Evolutionary conservation across 2,797 vertebrate genomes (phyloP).

Genomic region (Chromobotia macracanthus): DNA sequence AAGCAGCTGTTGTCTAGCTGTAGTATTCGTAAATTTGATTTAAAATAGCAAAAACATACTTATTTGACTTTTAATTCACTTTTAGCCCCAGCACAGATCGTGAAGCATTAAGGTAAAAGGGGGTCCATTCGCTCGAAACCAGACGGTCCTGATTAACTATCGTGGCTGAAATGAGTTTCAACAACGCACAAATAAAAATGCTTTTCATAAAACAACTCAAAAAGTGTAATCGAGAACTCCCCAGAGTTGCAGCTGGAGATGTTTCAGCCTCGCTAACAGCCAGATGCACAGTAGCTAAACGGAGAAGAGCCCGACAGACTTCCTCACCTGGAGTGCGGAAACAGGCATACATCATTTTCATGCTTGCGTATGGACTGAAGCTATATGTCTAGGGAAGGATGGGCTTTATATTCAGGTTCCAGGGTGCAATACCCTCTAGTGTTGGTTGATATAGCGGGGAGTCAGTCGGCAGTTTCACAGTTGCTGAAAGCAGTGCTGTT

Average conservation of each 20-base stretch:
- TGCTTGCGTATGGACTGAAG: slow-evolving; percentile 72
- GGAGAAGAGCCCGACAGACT: slow-evolving; percentile 15
- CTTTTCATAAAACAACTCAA: slow-evolving; percentile 20
- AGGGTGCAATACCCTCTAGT: slow-evolving; percentile 64
- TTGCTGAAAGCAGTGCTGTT: slow-evolving; percentile 11
- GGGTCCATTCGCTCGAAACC: not conserved
- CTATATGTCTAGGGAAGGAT: slow-evolving; percentile 69
- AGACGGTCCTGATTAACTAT: slow-evolving; percentile 6
- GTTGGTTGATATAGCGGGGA: slow-evolving; percentile 71
- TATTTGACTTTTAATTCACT: no score
- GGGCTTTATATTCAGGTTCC: slow-evolving; percentile 71
- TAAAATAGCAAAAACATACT: not conserved
- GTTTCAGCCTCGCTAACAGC: slow-evolving; percentile 43
- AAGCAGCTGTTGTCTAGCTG: not conserved
- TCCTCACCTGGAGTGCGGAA: slow-evolving; percentile 63
- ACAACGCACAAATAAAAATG: slow-evolving; percentile 29
- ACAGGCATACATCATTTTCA: slow-evolving; percentile 68
- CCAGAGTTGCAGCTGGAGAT: slow-evolving; percentile 36
- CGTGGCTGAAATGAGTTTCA: not conserved
- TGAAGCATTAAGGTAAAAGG: not conserved
- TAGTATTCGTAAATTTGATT: not conserved
- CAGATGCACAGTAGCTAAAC: slow-evolving; percentile 43
- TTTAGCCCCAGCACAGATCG: not conserved
- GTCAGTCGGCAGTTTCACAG: slow-evolving; percentile 43
- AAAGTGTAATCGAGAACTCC: slow-evolving; percentile 12